Base-by-base conservation (phyloP, 2,888 invertebrate genomes). In the Ferdinandea cuprea region DNA sequence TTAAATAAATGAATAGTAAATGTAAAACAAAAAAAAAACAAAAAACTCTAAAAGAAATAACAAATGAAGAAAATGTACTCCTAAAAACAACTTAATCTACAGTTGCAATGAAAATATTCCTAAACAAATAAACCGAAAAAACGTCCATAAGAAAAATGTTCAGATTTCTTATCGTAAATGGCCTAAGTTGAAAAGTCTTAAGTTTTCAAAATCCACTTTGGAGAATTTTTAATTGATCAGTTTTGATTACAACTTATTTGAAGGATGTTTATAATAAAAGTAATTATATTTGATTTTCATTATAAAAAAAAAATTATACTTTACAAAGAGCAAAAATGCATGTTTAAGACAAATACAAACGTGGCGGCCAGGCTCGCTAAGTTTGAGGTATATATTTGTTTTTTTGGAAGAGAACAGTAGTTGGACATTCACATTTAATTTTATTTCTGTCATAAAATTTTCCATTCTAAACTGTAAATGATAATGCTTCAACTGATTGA, bases 81-180 rank as follows among this genome's bases (percentile, higher is more conserved):
- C 81, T 85, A 77, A 81, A 81, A 72, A 73, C 81, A 85, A 85
- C 80, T 80, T 78, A 78, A 83, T 78, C 63, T 58, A 83, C 78
- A 78, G 78, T 73, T 78, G 83, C 83, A 83, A 83, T 83, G 83
- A 78, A 81, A 83, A 83, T 83, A 83, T 83, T 83, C 83, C 83
- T 83, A 83, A 83, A 83, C 72, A 81, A 77, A 83, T 68, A 78
- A 78, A 83, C 83, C 78, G 83, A 83, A 78, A 83, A 76, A 83
- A 83, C 83, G 83, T 83, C 83, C 83, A 83, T 78, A 78, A 68
- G 65, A 83, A 48, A 72, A 78, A 78, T 78, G 72, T 83, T 83
- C 68, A 83, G 83, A 83, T 78, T 78, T 83, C 78, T 78, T 83
- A 61, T 19, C 11, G 44, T 44, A 74, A 73, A 78, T 66, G 83